Evolutionary conservation across 1,140 invertebrate species (phyloP), one percentile per base, ranked within the genome.

Genomic region (Potamilus streckersoni): DNA sequence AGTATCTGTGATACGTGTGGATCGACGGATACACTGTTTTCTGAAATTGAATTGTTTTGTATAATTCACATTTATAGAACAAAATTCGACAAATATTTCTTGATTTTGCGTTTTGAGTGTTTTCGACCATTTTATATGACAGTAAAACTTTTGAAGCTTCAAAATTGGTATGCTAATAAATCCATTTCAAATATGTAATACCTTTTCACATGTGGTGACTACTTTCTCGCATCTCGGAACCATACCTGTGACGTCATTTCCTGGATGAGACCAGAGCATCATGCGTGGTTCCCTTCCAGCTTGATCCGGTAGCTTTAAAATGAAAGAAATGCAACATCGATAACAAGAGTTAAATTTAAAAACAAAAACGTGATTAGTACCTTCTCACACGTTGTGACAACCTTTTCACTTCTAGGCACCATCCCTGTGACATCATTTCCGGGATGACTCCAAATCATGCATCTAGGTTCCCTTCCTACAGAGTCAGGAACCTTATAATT

Each of bases 171-270:
- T 49, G 11, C 11, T 49, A 49, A 49, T 49, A 49, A 49, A 8
- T 11, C 6, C 38, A 49, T 49, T 49, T 49, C 6, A 49, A 49
- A 49, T 11, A 49, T 49, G 19, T 19, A 57, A 6, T 69, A 85
- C 85, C 83, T 86, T 72, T 69, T 83, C 79, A 69, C 80, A 80
- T 5, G 84, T 84, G 19, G 78, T 77, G 12, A 82, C 84, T 56
- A 86, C 78, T 65, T 86, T 86, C 66, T 82, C 80, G 31, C 77
- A 80, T 58, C 84, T 69, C 13, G 84, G 79, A 19, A 85, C 68
- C 78, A 84, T 82, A 20, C 85, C 85, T 20, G 85, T 86, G 71
- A 86, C 78, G 82, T 86, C 85, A 84, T 85, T 79, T 77, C 82
- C 84, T 27, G 84, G 84, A 59, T 85, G 79, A 49, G 81, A 80